Percentiles rank a stretch among this genome's conserved stretches.
phyloP scores from a whole-genome alignment of 1,140 invertebrate species.

The Drosophila seguyi region DNA sequence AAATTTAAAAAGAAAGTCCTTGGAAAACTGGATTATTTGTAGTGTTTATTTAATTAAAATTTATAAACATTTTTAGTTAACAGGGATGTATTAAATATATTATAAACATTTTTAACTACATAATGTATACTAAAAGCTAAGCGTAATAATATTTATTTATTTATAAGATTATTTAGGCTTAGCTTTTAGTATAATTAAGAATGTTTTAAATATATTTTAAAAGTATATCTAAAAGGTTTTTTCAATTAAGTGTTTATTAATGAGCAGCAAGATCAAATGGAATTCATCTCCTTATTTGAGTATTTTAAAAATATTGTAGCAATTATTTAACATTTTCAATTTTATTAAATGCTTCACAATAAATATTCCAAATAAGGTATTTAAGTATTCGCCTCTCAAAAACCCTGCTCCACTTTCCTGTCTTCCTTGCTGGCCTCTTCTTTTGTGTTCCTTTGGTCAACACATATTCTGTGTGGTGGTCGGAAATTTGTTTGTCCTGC shows the following conservation, averaged over 20 bases:
- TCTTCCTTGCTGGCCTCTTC: slow-evolving; percentile 3
- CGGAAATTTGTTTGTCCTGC: slow-evolving; percentile 75
- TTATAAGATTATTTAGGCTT: too few species aligned
- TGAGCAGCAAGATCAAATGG: too few species aligned
- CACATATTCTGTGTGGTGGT: slow-evolving; percentile 63
- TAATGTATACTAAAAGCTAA: too few species aligned
- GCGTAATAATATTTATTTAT: too few species aligned
- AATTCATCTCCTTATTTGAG: neutral
- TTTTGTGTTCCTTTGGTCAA: slow-evolving; percentile 56
- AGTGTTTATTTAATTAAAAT: neutral
- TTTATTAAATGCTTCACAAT: neutral
- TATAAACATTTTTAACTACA: too few species aligned
- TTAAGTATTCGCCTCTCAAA: neutral
- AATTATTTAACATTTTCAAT: neutral
- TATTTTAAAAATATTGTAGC: neutral
- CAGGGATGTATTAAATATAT: neutral
- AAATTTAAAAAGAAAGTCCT: too few species aligned
- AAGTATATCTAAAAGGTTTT: too few species aligned
- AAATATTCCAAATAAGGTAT: slow-evolving; percentile 1
- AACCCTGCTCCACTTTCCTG: neutral
- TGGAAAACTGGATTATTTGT: too few species aligned
- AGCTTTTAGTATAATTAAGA: too few species aligned
- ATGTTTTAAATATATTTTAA: too few species aligned
- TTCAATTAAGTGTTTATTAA: too few species aligned
- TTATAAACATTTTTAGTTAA: neutral